phyloP scores from a whole-genome alignment of 2,888 invertebrate species.

The Drosophila atroscutellata region DNA sequence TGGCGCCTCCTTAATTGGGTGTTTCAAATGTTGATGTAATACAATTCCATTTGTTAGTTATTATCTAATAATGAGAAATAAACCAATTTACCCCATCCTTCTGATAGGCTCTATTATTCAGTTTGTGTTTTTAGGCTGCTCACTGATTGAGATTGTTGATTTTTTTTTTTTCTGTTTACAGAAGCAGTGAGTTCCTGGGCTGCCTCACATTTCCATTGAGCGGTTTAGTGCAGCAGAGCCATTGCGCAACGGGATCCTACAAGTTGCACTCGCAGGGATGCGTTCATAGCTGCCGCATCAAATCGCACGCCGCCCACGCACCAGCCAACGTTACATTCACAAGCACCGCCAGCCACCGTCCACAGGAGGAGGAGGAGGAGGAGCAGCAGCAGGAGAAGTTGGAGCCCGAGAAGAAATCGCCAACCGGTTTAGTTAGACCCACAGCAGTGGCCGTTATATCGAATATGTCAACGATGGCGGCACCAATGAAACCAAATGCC shows the following conservation, averaged over 20 bases:
- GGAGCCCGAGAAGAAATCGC: constrained; percentile 1
- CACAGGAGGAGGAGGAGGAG: constrained; percentile 28
- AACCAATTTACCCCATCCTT: background rate
- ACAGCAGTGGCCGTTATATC: constrained; percentile 24
- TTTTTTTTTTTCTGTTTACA: constrained; percentile 86
- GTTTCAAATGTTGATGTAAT: background rate
- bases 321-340: constrained; percentile 37
- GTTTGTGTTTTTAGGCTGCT: background rate
- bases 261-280: constrained; percentile 89
- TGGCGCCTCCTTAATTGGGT: background rate
- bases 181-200: constrained; percentile 97
- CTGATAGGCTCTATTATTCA: background rate
- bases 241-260: constrained; percentile 87
- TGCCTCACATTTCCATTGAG: constrained; percentile 96
- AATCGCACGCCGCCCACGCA: constrained; percentile 18
- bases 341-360: constrained; percentile 39
- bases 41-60: background rate
- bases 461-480: constrained; percentile 42
- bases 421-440: background rate
- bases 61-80: background rate
- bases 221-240: constrained; percentile 89
- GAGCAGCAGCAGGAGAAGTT: constrained; percentile 18
- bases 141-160: background rate
- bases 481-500: constrained; percentile 79
- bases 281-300: constrained; percentile 84